These are phyloP conservation scores for Halocynthia roretzi DNA, from an alignment of 23 tunicate species.

Conservation along the genomic window DNA sequence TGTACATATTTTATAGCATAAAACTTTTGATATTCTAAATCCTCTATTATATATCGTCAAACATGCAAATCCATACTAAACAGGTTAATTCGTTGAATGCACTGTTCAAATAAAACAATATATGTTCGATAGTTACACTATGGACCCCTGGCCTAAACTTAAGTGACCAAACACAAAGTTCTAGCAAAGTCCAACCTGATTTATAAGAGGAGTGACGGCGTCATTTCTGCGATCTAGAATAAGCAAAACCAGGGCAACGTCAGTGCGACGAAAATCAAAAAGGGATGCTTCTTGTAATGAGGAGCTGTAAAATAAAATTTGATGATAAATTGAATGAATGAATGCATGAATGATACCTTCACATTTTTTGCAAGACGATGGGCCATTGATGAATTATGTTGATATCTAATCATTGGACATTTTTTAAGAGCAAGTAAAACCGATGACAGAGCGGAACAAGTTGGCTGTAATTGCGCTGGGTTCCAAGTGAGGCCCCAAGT, in stretches of 20 bases:
- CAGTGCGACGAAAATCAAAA: conserved; percentile 81
- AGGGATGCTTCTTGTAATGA: conserved; percentile 30
- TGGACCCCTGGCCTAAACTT: neutral
- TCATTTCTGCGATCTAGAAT: conserved; percentile 88
- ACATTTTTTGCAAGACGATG: conserved; percentile 67
- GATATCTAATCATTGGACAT: conserved; percentile 86
- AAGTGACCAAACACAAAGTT: neutral
- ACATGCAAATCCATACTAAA: no score
- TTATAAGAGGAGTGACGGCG: conserved; percentile 68
- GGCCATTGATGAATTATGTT: conserved; percentile 71
- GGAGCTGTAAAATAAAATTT: neutral
- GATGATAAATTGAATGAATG: neutral
- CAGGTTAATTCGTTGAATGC: no score
- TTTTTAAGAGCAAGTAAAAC: conserved; percentile 78
- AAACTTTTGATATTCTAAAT: no score
- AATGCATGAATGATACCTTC: conserved; percentile 11
- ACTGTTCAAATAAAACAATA: no score
- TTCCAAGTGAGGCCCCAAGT: conserved; percentile 52
- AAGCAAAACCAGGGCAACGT: conserved; percentile 66
- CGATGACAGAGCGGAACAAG: conserved; percentile 58
- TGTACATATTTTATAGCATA: no score
- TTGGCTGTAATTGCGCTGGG: conserved; percentile 31
- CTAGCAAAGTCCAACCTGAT: conserved; percentile 11
- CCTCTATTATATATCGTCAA: no score
- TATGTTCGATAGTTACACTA: no score